Evolutionary conservation across 2,113 vertebrate genomes (phyloP).

Genomic region (Takifugu bimaculatus): DNA sequence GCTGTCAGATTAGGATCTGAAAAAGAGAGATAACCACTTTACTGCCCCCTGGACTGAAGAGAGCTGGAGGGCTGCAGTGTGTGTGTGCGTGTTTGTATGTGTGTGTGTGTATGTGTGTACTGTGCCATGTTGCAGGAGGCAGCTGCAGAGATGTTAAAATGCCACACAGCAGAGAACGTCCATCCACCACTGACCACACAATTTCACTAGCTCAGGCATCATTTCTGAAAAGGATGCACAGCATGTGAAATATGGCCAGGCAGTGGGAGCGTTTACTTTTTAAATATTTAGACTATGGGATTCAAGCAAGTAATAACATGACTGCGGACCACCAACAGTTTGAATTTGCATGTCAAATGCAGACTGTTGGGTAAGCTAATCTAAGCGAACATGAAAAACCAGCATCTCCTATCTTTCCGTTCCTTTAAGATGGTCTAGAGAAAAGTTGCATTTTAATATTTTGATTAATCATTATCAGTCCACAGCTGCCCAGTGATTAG

Average conservation of each 20-base stretch:
- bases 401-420: too few species aligned
- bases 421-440: too few species aligned
- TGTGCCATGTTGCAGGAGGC: conserved; percentile 56
- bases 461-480: too few species aligned
- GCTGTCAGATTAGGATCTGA: conserved; percentile 79
- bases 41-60: conserved; percentile 72
- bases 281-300: too few species aligned
- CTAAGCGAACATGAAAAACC: too few species aligned
- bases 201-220: conserved; percentile 14
- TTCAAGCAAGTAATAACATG: neutral
- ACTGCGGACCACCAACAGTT: conserved; percentile 34
- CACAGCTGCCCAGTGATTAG: too few species aligned
- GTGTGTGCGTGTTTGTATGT: conserved; percentile 16
- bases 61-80: conserved; percentile 58
- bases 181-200: conserved; percentile 49
- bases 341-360: conserved; percentile 49
- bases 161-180: conserved; percentile 49
- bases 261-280: neutral
- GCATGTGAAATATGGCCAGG: neutral
- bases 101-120: conserved; percentile 38
- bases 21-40: conserved; percentile 75
- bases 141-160: conserved; percentile 69
- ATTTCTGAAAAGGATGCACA: conserved; percentile 11
- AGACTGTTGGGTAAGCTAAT: too few species aligned
- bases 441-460: too few species aligned